Conservation (phyloP, 2,797 vertebrate genomes). For the Protosalanx chinensis region DNA sequence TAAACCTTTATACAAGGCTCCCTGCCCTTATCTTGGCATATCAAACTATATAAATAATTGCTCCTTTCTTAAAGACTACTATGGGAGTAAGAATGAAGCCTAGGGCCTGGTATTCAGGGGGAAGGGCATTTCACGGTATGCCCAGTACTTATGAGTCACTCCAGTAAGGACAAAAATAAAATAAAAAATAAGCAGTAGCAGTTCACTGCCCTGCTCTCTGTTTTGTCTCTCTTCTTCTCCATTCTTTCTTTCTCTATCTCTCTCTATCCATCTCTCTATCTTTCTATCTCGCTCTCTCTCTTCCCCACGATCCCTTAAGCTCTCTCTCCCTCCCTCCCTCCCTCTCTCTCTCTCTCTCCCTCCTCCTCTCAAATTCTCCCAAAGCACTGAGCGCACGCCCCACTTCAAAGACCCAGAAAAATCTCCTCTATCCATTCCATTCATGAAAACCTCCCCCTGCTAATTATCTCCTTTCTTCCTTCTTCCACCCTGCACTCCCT, state of each 20-base stretch:
- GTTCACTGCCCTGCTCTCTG: too few relatives aligned
- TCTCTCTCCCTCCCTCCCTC: not conserved
- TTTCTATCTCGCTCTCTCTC: not conserved
- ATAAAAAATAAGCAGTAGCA: too few relatives aligned
- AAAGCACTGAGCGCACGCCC: not conserved
- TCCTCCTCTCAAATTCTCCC: slow-evolving; percentile 2
- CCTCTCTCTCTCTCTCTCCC: not conserved
- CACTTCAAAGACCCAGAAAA: slow-evolving; percentile 18
- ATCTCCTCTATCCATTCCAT: not conserved
- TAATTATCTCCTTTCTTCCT: slow-evolving; percentile 5
- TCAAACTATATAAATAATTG: too few relatives aligned
- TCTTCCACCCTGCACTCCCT: not conserved
- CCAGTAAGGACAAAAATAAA: too few relatives aligned
- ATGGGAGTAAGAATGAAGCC: too few relatives aligned
- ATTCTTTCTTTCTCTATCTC: not conserved
- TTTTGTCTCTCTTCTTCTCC: too few relatives aligned
- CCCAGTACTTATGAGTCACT: too few relatives aligned
- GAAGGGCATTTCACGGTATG: too few relatives aligned
- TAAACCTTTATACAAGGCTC: too few relatives aligned
- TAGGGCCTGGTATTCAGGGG: too few relatives aligned
- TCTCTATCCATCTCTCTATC: not conserved
- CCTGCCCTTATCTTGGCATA: too few relatives aligned
- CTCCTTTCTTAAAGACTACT: too few relatives aligned
- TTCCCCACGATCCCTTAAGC: not conserved
- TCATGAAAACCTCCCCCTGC: slow-evolving; percentile 1